Conservation (phyloP, 2,888 invertebrate genomes). For the Papilio demoleus region DNA sequence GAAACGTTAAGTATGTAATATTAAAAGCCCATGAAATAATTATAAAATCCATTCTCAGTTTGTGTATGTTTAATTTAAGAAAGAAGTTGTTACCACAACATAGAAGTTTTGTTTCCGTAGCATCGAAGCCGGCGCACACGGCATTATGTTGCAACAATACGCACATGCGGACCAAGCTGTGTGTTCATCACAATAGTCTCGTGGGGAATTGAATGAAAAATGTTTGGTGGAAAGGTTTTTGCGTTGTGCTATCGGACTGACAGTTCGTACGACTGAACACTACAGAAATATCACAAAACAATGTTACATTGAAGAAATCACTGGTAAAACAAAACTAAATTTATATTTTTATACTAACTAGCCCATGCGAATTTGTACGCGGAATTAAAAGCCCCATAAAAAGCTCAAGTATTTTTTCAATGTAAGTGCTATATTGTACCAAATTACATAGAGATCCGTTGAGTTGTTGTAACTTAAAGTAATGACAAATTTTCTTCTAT, state of each 20-base stretch:
- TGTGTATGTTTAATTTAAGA: no score
- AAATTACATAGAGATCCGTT: no score
- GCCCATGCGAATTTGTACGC: no score
- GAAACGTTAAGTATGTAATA: no score
- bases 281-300: slow-evolving; percentile 15
- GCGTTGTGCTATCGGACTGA: slow-evolving; percentile 32
- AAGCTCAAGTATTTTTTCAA: no score
- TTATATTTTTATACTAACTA: not conserved
- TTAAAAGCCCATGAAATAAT: no score
- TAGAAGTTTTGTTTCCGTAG: not conserved
- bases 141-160: slow-evolving; percentile 23
- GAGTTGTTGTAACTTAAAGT: no score
- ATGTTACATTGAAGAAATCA: not conserved
- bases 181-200: slow-evolving; percentile 32
- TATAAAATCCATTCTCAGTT: no score
- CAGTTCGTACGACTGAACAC: slow-evolving; percentile 21
- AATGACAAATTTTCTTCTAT: no score
- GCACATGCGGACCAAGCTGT: slow-evolving; percentile 26
- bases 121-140: slow-evolving; percentile 18
- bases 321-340: not conserved
- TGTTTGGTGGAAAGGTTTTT: slow-evolving; percentile 48
- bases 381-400: no score
- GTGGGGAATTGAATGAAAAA: slow-evolving; percentile 55
- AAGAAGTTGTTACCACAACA: no score
- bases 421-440: no score